Conservation (phyloP, 1,140 invertebrate genomes). For the Aphelenchoides fujianensis region DNA sequence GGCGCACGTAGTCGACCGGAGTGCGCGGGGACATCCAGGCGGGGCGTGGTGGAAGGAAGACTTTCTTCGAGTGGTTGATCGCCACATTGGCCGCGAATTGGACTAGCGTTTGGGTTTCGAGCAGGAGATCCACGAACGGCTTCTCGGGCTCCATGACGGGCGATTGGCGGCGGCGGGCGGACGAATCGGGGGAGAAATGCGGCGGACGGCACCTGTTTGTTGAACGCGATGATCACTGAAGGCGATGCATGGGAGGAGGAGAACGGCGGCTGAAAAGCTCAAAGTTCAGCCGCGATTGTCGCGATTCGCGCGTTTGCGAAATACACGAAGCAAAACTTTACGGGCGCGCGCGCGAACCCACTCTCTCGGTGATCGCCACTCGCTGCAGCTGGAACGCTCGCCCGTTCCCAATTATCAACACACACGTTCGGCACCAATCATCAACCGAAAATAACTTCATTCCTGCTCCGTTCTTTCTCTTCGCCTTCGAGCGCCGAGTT, state of each 20-base stretch:
- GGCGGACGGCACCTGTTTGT: background rate
- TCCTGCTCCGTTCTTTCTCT: no score
- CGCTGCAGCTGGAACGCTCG: background rate
- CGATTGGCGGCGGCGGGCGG: no score
- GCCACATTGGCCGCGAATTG: background rate
- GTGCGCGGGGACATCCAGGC: no score
- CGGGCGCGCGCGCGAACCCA: background rate
- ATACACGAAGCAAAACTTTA: background rate
- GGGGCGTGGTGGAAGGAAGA: background rate
- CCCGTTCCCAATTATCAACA: background rate
- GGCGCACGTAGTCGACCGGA: background rate
- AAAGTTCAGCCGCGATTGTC: constrained; percentile 1
- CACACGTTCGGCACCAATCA: background rate
- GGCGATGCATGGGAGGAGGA: background rate
- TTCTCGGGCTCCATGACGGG: background rate
- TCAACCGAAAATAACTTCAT: background rate
- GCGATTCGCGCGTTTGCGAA: background rate
- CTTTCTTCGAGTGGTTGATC: background rate
- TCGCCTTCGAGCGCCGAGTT: background rate
- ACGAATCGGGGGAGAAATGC: no score
- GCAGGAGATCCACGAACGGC: background rate
- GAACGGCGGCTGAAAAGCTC: background rate
- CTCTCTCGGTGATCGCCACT: background rate
- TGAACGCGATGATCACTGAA: background rate
- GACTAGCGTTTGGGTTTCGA: background rate